Evolutionary conservation across 2,888 invertebrate species (phyloP), one percentile per base, ranked within the genome.

Genomic region (Andrena praecox): DNA sequence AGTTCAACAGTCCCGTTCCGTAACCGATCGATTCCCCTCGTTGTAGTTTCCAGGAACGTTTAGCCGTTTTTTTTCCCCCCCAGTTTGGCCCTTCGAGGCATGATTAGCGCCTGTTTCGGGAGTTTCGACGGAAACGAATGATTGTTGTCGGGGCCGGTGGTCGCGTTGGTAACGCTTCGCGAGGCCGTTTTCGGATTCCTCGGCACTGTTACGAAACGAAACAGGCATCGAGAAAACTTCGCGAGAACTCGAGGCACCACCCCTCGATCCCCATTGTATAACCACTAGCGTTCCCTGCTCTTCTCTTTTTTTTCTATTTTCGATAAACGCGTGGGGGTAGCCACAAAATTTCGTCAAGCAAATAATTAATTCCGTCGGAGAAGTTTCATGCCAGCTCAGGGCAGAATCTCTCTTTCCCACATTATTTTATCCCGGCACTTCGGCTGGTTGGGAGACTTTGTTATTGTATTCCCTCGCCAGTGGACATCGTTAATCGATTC

Each of bases 121-220:
- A 74, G 87, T 84, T 85, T 86, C 86, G 84, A 77, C 77, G 83
- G 80, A 88, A 88, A 88, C 85, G 83, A 88, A 86, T 88, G 86
- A 88, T 89, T 87, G 87, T 90, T 90, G 89, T 88, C 81, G 86
- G 42, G 42, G 86, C 79, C 78, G 80, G 80, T 85, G 84, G 92
- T 92, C 87, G 92, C 91, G 91, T 92, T 92, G 92, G 92, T 87
- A 92, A 92, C 92, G 85, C 85, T 82, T 66, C 73, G 63, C 62
- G 67, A 72, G 59, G 68, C 56, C 67, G 52, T 60, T 60, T 56
- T 63, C 48, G 33, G 52, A 48, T 77, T 70, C 60, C 68, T 63
- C 69, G 12, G 16, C 5, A n/a, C 20, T 54, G 4, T n/a, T 12
- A 50, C 12, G 42, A 42, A 67, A 50, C 27, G n/a, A 27, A 54